These are phyloP conservation scores for Drosophila vallismaia DNA, from an alignment of 2,888 invertebrate species.

Conservation along the genomic window DNA sequence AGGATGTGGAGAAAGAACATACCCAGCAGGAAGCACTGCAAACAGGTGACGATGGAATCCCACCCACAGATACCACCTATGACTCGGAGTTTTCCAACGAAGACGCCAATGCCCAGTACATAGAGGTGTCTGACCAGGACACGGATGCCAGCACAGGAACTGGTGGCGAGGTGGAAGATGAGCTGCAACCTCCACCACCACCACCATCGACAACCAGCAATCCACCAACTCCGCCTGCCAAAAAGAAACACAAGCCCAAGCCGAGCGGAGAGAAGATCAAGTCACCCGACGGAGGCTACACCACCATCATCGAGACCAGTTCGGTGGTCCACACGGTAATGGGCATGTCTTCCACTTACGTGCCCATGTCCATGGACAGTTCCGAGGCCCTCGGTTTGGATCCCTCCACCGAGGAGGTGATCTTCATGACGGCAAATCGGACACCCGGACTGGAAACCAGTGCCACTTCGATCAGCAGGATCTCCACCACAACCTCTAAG, in stretches of 20 bases:
- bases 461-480: conserved; percentile 14
- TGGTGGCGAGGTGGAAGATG: conserved; percentile 57
- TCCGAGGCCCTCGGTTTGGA: conserved; percentile 65
- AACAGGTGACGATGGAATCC: conserved; percentile 35
- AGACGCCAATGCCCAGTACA: conserved; percentile 79
- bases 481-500: conserved; percentile 55
- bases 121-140: conserved; percentile 80
- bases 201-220: conserved; percentile 27
- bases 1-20: conserved; percentile 13
- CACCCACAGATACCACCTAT: conserved; percentile 76
- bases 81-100: conserved; percentile 81
- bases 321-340: conserved; percentile 79
- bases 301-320: conserved; percentile 78
- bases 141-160: conserved; percentile 45
- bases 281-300: conserved; percentile 51
- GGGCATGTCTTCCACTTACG: conserved; percentile 75
- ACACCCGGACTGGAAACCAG: conserved; percentile 76
- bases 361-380: conserved; percentile 79
- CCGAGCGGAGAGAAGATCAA: conserved; percentile 75
- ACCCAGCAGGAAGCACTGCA: conserved; percentile 17
- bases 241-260: conserved; percentile 80
- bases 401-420: conserved; percentile 81
- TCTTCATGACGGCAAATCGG: conserved; percentile 81
- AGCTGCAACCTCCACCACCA: conserved; percentile 49
- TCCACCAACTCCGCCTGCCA: conserved; percentile 57